Evolutionary conservation across 2,113 vertebrate genomes (phyloP), one percentile per base, ranked within the genome.

Genomic region (Pseudorectes ferrugineus): DNA sequence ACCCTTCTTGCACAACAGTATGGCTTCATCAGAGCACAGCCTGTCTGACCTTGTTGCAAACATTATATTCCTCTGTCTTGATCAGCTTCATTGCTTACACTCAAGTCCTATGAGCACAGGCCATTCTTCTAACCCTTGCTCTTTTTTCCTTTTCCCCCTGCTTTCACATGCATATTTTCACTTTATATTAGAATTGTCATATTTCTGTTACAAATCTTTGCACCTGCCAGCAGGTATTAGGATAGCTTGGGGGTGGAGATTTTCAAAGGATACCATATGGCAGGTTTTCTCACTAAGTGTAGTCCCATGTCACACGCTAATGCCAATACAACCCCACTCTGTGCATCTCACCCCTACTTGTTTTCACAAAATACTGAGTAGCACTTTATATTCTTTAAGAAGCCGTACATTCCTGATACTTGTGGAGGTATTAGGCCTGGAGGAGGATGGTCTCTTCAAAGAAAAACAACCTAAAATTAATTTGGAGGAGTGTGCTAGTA

Each of bases 1-100:
- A 58, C 5, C 12, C 21, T 67, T 23, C 29, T 31, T 19, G 18
- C 49, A 51, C 12, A 21, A 31, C 16, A 63, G 8, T 0, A 0
- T 43, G 43, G 40, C 29, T 78, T 67, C 33, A 26, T 42, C 48
- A 82, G 40, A 76, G 35, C 29, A 35, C 21, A 29, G 7, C 3
- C 7, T 61, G 7, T 40, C 31, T 70, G 15, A 9, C n/a, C 33
- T 58, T 58, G 11, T 9, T 42, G 25, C 58, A 92, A 85, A 81
- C 14, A 71, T 22, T 21, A 52, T 11, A 10, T 22, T 90, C 15
- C 23, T 58, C 33, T 28, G 3, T 72, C 23, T 46, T 29, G 19
- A 51, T 25, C 21, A 63, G 24, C 25, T 88, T 57, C 35, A 36
- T 22, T 4, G 2, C 28, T 89, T 70, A 51, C 10, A 70, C 18